Conservation (phyloP, 2,888 invertebrate genomes). For the Rhamnusium bicolor region DNA sequence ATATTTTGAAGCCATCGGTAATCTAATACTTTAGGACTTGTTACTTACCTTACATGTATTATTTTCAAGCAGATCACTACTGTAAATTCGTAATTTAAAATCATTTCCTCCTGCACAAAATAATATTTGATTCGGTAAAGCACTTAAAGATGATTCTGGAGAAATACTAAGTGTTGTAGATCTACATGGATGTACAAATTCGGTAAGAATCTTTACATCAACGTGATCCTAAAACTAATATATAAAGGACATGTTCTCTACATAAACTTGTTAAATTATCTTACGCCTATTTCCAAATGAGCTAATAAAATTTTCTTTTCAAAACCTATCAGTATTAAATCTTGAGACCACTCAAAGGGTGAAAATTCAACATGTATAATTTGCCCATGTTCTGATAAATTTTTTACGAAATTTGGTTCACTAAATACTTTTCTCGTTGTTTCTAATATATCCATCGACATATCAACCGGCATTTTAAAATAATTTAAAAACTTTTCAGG, state of each 20-base stretch:
- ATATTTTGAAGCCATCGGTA: no score
- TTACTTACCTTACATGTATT: slow-evolving; percentile 71
- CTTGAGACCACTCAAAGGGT: slow-evolving; percentile 78
- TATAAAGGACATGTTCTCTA: neutral
- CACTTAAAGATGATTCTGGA: slow-evolving; percentile 76
- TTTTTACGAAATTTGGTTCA: slow-evolving; percentile 68
- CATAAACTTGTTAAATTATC: slow-evolving; percentile 22
- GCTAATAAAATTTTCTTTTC: slow-evolving; percentile 75
- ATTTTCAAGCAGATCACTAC: slow-evolving; percentile 73
- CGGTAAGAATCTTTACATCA: slow-evolving; percentile 73
- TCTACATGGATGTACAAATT: slow-evolving; percentile 74
- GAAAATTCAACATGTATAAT: slow-evolving; percentile 76
- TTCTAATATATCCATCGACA: slow-evolving; percentile 49
- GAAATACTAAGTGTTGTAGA: slow-evolving; percentile 76
- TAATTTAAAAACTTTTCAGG: no score
- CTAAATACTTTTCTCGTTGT: slow-evolving; percentile 49
- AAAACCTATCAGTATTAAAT: slow-evolving; percentile 76
- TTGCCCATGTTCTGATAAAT: slow-evolving; percentile 72
- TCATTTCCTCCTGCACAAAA: slow-evolving; percentile 75
- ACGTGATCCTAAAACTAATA: slow-evolving; percentile 70
- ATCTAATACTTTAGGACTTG: no score
- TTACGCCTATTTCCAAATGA: slow-evolving; percentile 72
- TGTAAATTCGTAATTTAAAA: slow-evolving; percentile 74
- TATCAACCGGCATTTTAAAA: neutral
- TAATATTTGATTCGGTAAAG: slow-evolving; percentile 74